Conservation (phyloP, 2,113 vertebrate genomes). For the Upupa epops region DNA sequence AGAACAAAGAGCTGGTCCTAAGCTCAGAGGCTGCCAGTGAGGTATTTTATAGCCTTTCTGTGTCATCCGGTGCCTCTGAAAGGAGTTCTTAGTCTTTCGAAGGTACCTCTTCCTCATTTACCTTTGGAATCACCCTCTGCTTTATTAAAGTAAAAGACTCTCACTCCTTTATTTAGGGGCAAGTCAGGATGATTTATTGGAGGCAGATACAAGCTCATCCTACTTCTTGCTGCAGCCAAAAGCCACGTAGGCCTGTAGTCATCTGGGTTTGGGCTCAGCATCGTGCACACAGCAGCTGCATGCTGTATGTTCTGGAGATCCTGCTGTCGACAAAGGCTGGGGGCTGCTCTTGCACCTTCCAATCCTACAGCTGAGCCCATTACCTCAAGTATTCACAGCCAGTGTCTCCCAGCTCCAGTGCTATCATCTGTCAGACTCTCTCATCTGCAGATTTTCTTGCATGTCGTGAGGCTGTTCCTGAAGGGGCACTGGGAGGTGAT, state of each 20-base stretch:
- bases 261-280: background rate
- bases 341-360: background rate
- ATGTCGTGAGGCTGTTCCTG: background rate
- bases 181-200: background rate
- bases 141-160: background rate
- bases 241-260: background rate
- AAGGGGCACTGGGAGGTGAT: background rate
- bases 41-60: slow-evolving; percentile 14
- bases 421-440: background rate
- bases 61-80: slow-evolving; percentile 18
- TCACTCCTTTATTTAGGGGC: slow-evolving; percentile 1
- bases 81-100: slow-evolving; percentile 5
- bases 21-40: background rate
- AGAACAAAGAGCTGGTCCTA: slow-evolving; percentile 36
- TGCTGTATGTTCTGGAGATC: background rate
- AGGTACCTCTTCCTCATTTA: slow-evolving; percentile 16
- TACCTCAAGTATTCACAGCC: background rate
- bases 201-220: slow-evolving; percentile 37
- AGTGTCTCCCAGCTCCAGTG: background rate
- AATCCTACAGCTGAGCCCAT: background rate
- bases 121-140: background rate
- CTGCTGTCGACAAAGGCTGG: background rate
- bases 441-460: background rate
- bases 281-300: background rate
- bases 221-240: background rate